Base-by-base conservation (phyloP, 2,888 invertebrate species). In the Ganaspis brasiliensis region DNA sequence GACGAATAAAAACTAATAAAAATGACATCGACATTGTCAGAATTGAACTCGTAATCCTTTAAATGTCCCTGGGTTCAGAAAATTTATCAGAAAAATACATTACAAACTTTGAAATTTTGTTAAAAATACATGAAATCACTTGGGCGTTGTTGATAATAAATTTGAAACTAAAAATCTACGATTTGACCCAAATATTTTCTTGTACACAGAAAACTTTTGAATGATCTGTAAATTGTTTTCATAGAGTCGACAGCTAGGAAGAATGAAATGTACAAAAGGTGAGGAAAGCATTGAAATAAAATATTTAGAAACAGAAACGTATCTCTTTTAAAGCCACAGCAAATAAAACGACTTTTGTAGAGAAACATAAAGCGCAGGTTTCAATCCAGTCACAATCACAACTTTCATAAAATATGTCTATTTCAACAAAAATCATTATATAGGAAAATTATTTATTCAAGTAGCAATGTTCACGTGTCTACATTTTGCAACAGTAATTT, bases 191-290 rank as follows among this genome's bases (percentile, higher is more conserved):
- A n/a, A n/a, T n/a, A 49, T 49, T 49, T 55, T 55, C 19, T 55
- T 55, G 19, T 55, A 19, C 21, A 16, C 16, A 0, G 19, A 55
- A 55, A 55, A 55, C 52, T 31, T 55, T 19, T 9, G 19, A 55
- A 49, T 49, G 49, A 49, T 49, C 14, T 9, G 52, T 55, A 55
- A 19, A 55, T 55, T 49, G 49, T 49, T 49, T 49, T 49, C 49
- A 49, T 49, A 49, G 12, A 19, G 9, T 19, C 21, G 19, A 55
- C 55, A 55, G n/a, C 19, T 9, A 19, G 9, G 21, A 55, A 19
- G 19, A 55, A 55, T 55, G 12, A 40, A 40, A 40, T 40, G 12
- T 40, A 40, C 40, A 40, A 40, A 40, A 40, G 40, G 9, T 40
- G 12, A 8, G 9, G 40, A 9, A 40, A 12, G 40, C 40, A 12